A percentile compares a stretch with the other conserved stretches of the same genome.
These are phyloP conservation scores for Drosophila monieri DNA, from an alignment of 2,888 invertebrate species.

Conservation along the genomic window DNA sequence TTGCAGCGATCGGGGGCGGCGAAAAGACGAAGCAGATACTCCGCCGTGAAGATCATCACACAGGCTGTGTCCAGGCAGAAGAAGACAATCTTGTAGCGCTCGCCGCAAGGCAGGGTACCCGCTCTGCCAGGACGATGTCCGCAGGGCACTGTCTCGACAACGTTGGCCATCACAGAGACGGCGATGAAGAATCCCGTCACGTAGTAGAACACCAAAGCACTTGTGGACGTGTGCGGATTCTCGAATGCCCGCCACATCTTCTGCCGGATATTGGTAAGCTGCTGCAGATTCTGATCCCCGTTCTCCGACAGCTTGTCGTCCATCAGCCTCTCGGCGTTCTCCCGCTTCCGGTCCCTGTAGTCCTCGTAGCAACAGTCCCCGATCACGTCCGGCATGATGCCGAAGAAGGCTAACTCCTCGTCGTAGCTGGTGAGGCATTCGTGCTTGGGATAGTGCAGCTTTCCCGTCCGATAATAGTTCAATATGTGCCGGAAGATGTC, in stretches of 20 bases:
- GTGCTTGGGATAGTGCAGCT: slow-evolving; percentile 99
- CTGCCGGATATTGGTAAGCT: slow-evolving; percentile 94
- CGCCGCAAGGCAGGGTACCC: slow-evolving; percentile 96
- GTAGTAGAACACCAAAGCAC: slow-evolving; percentile 99
- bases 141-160: slow-evolving; percentile 92
- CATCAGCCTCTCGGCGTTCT: slow-evolving; percentile 98
- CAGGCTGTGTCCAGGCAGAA: slow-evolving; percentile 99
- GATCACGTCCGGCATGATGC: slow-evolving; percentile 97
- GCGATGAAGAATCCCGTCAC: slow-evolving; percentile 99
- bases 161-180: slow-evolving; percentile 99
- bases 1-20: slow-evolving; percentile 99
- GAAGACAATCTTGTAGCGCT: slow-evolving; percentile 98
- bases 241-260: slow-evolving; percentile 99
- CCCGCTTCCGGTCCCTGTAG: slow-evolving; percentile 98
- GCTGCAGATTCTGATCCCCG: slow-evolving; percentile 94
- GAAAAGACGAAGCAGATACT: slow-evolving; percentile 96
- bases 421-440: slow-evolving; percentile 99
- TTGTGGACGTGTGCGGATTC: slow-evolving; percentile 99
- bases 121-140: slow-evolving; percentile 90
- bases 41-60: slow-evolving; percentile 99
- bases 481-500: slow-evolving; percentile 99
- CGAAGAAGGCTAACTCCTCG: slow-evolving; percentile 99
- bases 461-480: slow-evolving; percentile 99
- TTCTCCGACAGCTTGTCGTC: slow-evolving; percentile 98
- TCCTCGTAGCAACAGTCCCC: slow-evolving; percentile 99